Conservation (phyloP, 1,140 invertebrate species). For the Drosophila bifasciata region DNA sequence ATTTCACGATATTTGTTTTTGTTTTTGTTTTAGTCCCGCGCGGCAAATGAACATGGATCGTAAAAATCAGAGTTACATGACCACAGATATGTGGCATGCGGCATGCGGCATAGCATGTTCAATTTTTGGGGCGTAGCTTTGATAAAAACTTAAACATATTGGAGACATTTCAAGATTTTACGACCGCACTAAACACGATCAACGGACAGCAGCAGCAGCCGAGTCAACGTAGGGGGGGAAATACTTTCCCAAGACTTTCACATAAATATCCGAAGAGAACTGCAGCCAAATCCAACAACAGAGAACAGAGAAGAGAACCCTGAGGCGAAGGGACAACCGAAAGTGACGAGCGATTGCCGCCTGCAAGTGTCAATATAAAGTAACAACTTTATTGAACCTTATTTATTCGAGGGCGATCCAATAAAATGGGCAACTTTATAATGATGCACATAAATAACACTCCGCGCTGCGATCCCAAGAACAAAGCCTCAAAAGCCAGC, state of each 20-base stretch:
- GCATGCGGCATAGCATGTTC: constrained; percentile 20
- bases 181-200: constrained; percentile 60
- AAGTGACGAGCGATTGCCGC: constrained; percentile 80
- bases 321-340: constrained; percentile 30
- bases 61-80: constrained; percentile 54
- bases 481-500: constrained; percentile 29
- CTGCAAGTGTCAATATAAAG: constrained; percentile 82
- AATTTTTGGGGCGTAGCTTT: constrained; percentile 33
- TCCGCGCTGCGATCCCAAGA: constrained; percentile 4
- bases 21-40: constrained; percentile 12
- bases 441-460: constrained; percentile 78
- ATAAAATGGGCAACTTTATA: constrained; percentile 81
- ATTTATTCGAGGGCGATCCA: constrained; percentile 81
- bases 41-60: constrained; percentile 66
- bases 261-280: constrained; percentile 52
- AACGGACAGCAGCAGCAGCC: constrained; percentile 15
- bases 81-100: background rate
- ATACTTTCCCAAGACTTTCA: constrained; percentile 75
- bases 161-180: constrained; percentile 68
- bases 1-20: constrained; percentile 43
- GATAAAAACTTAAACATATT: constrained; percentile 62
- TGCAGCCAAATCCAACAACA: constrained; percentile 5
- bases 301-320: constrained; percentile 9
- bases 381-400: constrained; percentile 81
- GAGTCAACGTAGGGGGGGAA: constrained; percentile 33